These are phyloP conservation scores for Oceanodroma leucorhoa DNA, from an alignment of 2,797 vertebrate species.

Conservation along the genomic window DNA sequence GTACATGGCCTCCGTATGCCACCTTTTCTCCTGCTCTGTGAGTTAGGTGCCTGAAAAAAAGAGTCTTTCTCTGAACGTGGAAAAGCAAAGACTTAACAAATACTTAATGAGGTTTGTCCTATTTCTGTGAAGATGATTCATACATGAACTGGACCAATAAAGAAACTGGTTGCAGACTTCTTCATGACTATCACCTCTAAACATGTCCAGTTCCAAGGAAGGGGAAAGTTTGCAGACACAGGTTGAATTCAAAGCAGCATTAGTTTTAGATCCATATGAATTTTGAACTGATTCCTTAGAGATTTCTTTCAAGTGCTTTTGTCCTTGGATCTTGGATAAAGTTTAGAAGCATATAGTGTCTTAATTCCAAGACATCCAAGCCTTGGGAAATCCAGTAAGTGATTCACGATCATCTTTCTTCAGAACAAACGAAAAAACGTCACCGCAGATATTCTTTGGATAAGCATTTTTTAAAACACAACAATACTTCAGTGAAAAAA, in stretches of 20 bases:
- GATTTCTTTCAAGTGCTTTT: neutral
- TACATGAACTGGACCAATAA: neutral
- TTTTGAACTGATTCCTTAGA: neutral
- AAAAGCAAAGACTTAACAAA: neutral
- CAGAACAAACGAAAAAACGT: neutral
- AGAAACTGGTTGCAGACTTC: neutral
- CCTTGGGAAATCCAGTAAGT: neutral
- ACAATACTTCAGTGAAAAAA: neutral
- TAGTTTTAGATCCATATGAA: neutral
- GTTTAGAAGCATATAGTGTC: neutral
- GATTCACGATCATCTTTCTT: neutral
- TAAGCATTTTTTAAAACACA: neutral
- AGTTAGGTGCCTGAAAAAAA: neutral
- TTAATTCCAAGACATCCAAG: neutral
- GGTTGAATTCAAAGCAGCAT: neutral
- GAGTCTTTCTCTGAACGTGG: neutral
- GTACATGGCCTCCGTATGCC: neutral
- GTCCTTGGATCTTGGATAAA: neutral
- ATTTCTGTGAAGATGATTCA: neutral
- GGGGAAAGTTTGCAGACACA: neutral
- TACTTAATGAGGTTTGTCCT: neutral
- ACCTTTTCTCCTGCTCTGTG: accelerated
- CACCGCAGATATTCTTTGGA: neutral
- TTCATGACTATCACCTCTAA: neutral
- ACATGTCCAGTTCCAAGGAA: neutral